Percentiles rank a stretch among this genome's conserved stretches.
Conservation (phyloP, 1,140 invertebrate species). For the Magallana gigas region DNA sequence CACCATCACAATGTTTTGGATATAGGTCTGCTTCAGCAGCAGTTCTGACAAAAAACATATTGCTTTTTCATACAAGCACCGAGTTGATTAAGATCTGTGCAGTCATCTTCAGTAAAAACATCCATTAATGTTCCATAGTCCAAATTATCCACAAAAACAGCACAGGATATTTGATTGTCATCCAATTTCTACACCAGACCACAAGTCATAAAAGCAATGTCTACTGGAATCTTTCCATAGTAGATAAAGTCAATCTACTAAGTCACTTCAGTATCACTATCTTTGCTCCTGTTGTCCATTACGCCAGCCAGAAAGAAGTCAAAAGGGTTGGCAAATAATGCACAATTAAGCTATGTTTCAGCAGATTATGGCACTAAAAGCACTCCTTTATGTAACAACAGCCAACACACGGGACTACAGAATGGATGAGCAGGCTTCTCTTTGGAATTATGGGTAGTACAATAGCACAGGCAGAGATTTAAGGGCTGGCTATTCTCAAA, state of each 20-base stretch:
- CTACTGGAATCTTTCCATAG: neutral
- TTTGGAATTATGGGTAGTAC: constrained; percentile 10
- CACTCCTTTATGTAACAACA: constrained; percentile 10
- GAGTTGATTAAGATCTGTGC: constrained; percentile 33
- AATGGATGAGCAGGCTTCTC: constrained; percentile 26
- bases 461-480: constrained; percentile 13
- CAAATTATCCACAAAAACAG: neutral
- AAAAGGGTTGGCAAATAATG: neutral
- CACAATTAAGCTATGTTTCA: constrained; percentile 15
- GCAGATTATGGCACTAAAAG: constrained; percentile 25
- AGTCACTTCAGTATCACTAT: neutral
- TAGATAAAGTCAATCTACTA: neutral
- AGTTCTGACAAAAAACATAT: constrained; percentile 3
- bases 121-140: neutral
- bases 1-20: constrained; percentile 31
- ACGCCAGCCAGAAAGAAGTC: neutral
- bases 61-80: constrained; percentile 15
- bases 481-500: neutral
- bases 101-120: neutral
- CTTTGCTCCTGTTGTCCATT: neutral
- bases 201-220: neutral
- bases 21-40: constrained; percentile 13
- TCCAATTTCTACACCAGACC: neutral
- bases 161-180: constrained; percentile 31
- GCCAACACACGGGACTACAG: neutral